phyloP scores from a whole-genome alignment of 1,140 invertebrate genomes.

The Lepidurus packardi region DNA sequence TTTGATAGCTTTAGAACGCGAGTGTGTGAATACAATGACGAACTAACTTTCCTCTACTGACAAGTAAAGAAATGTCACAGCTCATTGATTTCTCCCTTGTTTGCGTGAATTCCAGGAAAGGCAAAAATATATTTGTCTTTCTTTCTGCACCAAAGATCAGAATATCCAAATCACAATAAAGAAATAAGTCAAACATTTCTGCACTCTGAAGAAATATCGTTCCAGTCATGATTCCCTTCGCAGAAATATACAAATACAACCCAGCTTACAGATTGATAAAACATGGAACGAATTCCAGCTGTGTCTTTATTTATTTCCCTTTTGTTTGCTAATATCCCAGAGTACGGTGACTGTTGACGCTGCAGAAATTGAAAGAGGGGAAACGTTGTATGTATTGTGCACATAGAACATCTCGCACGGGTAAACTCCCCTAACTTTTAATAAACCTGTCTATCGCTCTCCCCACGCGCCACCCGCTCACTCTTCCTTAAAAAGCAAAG shows the following conservation, averaged over 20 bases:
- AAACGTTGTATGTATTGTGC: no score
- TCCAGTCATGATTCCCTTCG: neutral
- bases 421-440: neutral
- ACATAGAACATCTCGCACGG: neutral
- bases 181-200: neutral
- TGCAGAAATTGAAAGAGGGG: neutral
- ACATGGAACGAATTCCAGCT: no score
- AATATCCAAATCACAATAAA: neutral
- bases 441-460: constrained; percentile 8
- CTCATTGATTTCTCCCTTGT: neutral
- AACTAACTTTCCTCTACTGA: no score
- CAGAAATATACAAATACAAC: neutral
- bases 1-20: no score
- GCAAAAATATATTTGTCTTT: neutral
- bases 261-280: no score
- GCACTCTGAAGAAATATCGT: neutral
- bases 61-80: no score
- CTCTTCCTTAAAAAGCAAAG: no score
- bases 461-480: no score
- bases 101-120: neutral
- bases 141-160: neutral
- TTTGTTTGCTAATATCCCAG: neutral
- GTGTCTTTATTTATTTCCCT: neutral
- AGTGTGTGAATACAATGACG: no score
- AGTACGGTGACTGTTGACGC: neutral